Percentiles rank a stretch among this genome's conserved stretches.
phyloP scores from a whole-genome alignment of 2,113 vertebrate species.

The Stictonetta naevosa region DNA sequence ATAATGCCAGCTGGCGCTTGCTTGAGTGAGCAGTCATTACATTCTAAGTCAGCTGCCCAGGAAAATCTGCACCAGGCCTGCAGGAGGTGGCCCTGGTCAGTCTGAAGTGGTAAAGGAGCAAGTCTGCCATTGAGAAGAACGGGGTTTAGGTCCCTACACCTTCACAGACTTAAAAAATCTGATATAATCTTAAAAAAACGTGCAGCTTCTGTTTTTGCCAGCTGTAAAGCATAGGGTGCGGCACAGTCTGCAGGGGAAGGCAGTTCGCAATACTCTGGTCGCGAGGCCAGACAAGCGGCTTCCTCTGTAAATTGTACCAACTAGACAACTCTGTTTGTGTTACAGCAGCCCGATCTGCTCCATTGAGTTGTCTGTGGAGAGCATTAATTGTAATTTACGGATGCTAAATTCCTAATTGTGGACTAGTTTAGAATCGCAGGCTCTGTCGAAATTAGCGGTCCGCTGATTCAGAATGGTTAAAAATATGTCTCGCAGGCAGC shows the following conservation, averaged over 20 bases:
- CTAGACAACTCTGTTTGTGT: not conserved
- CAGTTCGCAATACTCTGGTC: not conserved
- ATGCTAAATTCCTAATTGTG: not conserved
- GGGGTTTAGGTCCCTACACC: not conserved
- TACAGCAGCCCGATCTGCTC: not conserved
- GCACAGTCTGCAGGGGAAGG: not conserved
- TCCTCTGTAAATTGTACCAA: not conserved
- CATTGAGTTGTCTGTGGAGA: not conserved
- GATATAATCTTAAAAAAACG: not conserved
- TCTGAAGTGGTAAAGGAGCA: not conserved
- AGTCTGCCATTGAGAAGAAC: not conserved
- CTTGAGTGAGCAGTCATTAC: conserved; percentile 44
- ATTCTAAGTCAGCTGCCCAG: not conserved
- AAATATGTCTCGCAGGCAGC: not conserved
- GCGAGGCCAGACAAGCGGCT: not conserved
- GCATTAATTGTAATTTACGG: not conserved
- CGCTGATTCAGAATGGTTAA: not conserved
- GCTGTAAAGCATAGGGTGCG: accelerated
- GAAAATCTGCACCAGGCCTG: not conserved
- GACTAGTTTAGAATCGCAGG: not conserved
- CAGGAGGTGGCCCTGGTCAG: not conserved
- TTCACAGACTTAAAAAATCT: not conserved
- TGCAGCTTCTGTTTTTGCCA: not conserved
- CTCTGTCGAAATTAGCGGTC: not conserved
- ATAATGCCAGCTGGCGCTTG: conserved; percentile 34